Conservation (phyloP, 2,888 invertebrate species). For the Amiota communis region DNA sequence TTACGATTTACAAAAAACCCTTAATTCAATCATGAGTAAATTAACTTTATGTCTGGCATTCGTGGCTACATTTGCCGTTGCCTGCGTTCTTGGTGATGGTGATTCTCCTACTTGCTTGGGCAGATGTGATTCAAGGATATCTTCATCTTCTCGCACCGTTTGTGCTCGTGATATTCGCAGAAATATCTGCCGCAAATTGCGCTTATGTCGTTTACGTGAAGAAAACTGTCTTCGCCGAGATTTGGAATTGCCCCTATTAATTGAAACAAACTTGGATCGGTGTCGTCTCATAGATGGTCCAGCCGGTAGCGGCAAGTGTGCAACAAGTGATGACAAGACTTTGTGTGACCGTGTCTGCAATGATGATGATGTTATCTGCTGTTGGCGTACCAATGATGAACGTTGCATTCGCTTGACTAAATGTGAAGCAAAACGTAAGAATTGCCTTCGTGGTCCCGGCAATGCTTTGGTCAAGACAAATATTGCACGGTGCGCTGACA, state of each 20-base stretch:
- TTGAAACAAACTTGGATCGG: slow-evolving; percentile 11
- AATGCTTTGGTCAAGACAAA: slow-evolving; percentile 11
- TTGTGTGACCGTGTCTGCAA: slow-evolving; percentile 16
- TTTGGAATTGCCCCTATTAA: slow-evolving; percentile 29
- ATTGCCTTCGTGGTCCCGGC: slow-evolving; percentile 47
- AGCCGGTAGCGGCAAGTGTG: slow-evolving; percentile 28
- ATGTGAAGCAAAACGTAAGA: slow-evolving; percentile 54
- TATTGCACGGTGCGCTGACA: slow-evolving; percentile 34
- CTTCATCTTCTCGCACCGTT: slow-evolving; percentile 34
- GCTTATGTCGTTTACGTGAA: slow-evolving; percentile 53
- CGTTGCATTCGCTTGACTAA: slow-evolving; percentile 49
- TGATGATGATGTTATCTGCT: slow-evolving; percentile 39
- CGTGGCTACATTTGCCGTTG: slow-evolving; percentile 35
- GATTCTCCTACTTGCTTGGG: slow-evolving; percentile 42
- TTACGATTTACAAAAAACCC: too few species aligned
- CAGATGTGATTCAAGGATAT: slow-evolving; percentile 44
- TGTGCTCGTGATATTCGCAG: slow-evolving; percentile 48
- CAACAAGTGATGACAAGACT: slow-evolving; percentile 3
- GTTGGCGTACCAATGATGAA: slow-evolving; percentile 49
- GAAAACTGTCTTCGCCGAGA: slow-evolving; percentile 50
- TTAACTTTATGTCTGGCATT: slow-evolving; percentile 41
- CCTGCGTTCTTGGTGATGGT: slow-evolving; percentile 18
- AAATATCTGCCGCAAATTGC: slow-evolving; percentile 49
- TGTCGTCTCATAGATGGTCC: slow-evolving; percentile 39
- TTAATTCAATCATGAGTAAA: slow-evolving; percentile 39